Base-by-base conservation (phyloP, 2,888 invertebrate genomes). In the Hypomecis punctinalis region DNA sequence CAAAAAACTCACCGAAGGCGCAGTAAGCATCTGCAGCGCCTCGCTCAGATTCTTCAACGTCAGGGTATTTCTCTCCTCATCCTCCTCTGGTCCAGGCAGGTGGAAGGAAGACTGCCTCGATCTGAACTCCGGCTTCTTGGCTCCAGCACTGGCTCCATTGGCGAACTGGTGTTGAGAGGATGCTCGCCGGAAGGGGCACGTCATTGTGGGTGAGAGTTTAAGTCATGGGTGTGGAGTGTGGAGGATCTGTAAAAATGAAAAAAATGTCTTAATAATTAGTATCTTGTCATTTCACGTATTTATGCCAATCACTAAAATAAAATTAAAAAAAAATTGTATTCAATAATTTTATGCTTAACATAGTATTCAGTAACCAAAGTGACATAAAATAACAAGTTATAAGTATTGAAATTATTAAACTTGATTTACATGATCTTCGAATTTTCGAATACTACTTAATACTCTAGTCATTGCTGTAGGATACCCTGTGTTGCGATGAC, bases 21-120 rank as follows among this genome's bases (percentile, higher is more conserved):
- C 96, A 40, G 97, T 97, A 70, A 97, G 92, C 67, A 97, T 93
- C 77, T 96, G 95, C 73, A 97, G 95, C 43, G 97, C 97, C 79
- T 96, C 96, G 80, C 96, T 96, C 76, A 97, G 92, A 82, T 97
- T 96, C 85, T 96, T 97, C 83, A 97, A 85, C 73, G 96, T 96
- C 69, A 96, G 90, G 0, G 96, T 95, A 78, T 94, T 95, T 70
- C 93, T 93, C 70, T 94, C 94, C 45, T 93, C 93, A 36, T 95
- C 95, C 63, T 95, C 94, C 56, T 95, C 95, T 59, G 94, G 94
- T 0, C 94, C 93, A 9, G 94, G 88, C 47, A 95, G 91, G 76
- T 95, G 95, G 56, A 96, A 86, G 0, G 95, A 96, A 23, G 95
- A 94, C 85, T 96, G 96, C 68, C 95, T 87, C 39, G 94, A 93